These are phyloP conservation scores for Ceratosolen solmsi DNA, from an alignment of 1,140 invertebrate species.

Conservation along the genomic window DNA sequence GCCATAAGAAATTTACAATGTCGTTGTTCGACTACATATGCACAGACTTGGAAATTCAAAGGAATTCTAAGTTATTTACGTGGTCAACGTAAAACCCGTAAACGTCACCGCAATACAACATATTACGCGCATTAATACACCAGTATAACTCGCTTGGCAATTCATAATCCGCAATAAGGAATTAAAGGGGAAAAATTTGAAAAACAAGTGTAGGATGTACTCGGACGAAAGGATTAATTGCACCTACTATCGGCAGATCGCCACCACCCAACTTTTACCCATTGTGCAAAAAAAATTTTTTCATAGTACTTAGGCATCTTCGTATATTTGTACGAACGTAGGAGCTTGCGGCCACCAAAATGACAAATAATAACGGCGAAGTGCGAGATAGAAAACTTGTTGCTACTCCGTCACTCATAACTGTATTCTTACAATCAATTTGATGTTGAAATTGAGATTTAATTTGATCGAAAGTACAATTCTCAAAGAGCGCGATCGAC, in stretches of 20 bases:
- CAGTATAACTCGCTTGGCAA: constrained; percentile 64
- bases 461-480: too few relatives aligned
- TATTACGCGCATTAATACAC: constrained; percentile 71
- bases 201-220: constrained; percentile 24
- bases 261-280: neutral
- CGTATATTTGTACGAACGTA: too few relatives aligned
- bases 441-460: too few relatives aligned
- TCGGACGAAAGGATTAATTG: neutral
- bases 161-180: constrained; percentile 61
- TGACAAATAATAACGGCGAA: too few relatives aligned
- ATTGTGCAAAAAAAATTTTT: neutral
- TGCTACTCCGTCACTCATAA: too few relatives aligned
- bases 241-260: neutral
- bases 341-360: too few relatives aligned
- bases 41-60: neutral
- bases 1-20: neutral
- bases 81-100: constrained; percentile 63
- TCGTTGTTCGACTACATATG: neutral
- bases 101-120: constrained; percentile 67
- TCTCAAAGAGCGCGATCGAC: neutral
- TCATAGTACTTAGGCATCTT: neutral
- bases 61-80: constrained; percentile 65
- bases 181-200: constrained; percentile 45
- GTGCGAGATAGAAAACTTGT: too few relatives aligned
- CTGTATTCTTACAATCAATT: too few relatives aligned